Evolutionary conservation across 2,888 invertebrate genomes (phyloP), one percentile per base, ranked within the genome.

Genomic region (Halictus ligatus): DNA sequence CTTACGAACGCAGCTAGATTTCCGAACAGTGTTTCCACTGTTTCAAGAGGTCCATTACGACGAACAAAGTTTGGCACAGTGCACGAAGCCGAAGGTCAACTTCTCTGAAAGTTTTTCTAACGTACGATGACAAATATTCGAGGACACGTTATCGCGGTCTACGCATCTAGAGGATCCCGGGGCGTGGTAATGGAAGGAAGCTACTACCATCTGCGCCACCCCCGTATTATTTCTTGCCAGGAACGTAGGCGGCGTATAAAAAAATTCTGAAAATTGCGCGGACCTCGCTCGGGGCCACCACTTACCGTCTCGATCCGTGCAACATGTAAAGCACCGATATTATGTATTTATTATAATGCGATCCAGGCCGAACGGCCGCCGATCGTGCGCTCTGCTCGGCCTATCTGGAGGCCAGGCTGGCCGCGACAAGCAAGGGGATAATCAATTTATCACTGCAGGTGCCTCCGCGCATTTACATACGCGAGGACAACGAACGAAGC

Each of bases 391-490:
- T 84, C 82, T 85, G 89, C 86, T 80, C 85, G 89, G 88, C 75
- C 67, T 40, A 71, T 48, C 81, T 85, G 86, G 74, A 75, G 83
- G 85, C 83, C 84, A 87, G 82, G 82, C 88, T 81, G 84, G 84
- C 82, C 85, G 86, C 81, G 85, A 64, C 48, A 77, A 71, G 78
- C 74, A 54, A 76, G 75, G 85, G 90, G 89, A 90, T 94, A 94
- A 94, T 94, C 93, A 94, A 95, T 95, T 94, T 94, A 94, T 94
- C 94, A 94, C 94, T 93, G 92, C 94, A 93, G 93, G 93, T 94
- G 93, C 93, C 92, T 91, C 91, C 88, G 90, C 88, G 91, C 93
- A 94, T 94, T 94, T 94, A 92, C 95, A 94, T 94, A 94, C 90
- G 82, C 92, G 92, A 93, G 90, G 92, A 92, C 92, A 92, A 89